Conservation (phyloP, 2,797 vertebrate genomes). For the Mus spretus region DNA sequence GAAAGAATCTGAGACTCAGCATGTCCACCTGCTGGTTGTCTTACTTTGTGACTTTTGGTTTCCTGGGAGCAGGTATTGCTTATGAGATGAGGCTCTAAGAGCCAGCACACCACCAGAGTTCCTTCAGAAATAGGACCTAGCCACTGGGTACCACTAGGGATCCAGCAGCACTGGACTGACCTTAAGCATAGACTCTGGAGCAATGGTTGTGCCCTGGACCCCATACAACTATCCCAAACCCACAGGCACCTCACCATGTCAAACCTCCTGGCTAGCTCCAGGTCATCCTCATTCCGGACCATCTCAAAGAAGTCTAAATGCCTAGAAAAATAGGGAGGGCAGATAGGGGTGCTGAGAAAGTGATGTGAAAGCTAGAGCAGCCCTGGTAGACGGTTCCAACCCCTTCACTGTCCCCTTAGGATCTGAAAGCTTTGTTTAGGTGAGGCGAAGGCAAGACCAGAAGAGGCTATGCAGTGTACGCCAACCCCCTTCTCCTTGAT, state of each 20-base stretch:
- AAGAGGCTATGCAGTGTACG: not conserved
- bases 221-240: fast-evolving
- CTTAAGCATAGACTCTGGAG: not conserved
- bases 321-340: conserved; percentile 86
- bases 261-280: conserved; percentile 96
- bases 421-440: not conserved
- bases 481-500: not conserved
- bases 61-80: not conserved
- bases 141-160: not conserved
- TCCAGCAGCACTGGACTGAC: not conserved
- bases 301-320: conserved; percentile 99
- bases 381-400: not conserved
- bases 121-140: not conserved
- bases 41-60: not conserved
- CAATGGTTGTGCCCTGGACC: not conserved
- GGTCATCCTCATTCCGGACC: conserved; percentile 98
- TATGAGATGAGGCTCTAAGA: not conserved
- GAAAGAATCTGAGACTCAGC: not conserved
- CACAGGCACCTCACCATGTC: conserved; percentile 91
- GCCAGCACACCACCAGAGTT: not conserved
- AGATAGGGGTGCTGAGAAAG: not conserved
- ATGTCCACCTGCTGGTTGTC: not conserved
- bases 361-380: not conserved
- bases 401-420: not conserved
- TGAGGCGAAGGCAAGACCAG: not conserved